A percentile compares a stretch with the other conserved stretches of the same genome.
Conservation (phyloP, 2,113 vertebrate species). For the Gavia stellata region DNA sequence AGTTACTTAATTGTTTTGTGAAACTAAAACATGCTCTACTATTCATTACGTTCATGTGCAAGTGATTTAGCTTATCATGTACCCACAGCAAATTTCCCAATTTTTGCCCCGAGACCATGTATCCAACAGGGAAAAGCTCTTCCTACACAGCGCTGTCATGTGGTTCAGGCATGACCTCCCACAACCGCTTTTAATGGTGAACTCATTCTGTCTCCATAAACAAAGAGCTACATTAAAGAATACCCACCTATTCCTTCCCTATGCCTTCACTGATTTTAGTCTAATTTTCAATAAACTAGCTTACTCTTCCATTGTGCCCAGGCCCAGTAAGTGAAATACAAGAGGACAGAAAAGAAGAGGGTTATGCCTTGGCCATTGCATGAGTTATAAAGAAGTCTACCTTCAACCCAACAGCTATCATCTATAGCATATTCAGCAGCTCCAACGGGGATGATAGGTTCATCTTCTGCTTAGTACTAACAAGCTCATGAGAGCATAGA, state of each 20-base stretch:
- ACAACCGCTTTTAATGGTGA: not conserved
- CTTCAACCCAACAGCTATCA: not conserved
- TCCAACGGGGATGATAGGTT: not conserved
- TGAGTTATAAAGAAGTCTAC: not conserved
- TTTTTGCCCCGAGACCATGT: not conserved
- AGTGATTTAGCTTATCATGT: not conserved
- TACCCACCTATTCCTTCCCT: not conserved
- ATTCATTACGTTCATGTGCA: not conserved
- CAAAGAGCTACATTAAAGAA: not conserved
- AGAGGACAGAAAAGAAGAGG: not conserved
- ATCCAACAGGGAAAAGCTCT: not conserved
- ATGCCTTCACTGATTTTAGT: not conserved
- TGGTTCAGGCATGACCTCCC: not conserved
- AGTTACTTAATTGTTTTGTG: not conserved
- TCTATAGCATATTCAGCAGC: not conserved
- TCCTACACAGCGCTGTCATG: accelerated
- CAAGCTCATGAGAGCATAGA: not conserved
- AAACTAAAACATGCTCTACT: not conserved
- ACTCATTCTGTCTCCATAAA: not conserved
- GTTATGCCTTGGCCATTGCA: not conserved
- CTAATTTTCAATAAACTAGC: not conserved
- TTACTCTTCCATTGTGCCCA: not conserved
- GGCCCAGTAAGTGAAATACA: not conserved
- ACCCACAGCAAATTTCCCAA: not conserved
- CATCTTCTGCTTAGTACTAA: not conserved